Base-by-base conservation (phyloP, 1,140 invertebrate genomes). In the Neuroterus valhalla region DNA sequence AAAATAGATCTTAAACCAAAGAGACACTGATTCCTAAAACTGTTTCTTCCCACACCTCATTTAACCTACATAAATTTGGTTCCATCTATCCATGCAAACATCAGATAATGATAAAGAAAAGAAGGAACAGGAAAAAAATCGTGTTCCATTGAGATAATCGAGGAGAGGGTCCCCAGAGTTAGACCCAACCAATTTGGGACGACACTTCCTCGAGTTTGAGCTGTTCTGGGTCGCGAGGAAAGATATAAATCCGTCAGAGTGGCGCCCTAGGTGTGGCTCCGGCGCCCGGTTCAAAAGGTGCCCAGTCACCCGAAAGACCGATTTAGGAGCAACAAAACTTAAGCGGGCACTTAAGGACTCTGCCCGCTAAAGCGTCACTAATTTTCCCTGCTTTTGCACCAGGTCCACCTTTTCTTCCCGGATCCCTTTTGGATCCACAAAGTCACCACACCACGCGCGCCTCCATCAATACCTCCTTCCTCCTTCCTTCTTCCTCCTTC, bases 221-320 rank as follows among this genome's bases (percentile, higher is more conserved):
- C 72, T 76, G 71, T 72, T 68, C 43, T 67, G 17, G 62, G 68
- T 50, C 19, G 70, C 70, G 72, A 77, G 48, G 46, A 44, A 55
- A 71, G 75, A 80, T 77, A 77, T 69, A 62, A 66, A n/a, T 76
- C 75, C 82, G 84, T 81, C 86, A 76, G 19, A 72, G 81, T 81
- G 85, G 85, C 86, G 86, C 86, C 85, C 85, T 76, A 83, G 86
- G 85, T 85, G 85, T 86, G 82, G 82, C 76, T 26, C 19, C 77
- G 85, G 83, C 84, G 84, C 81, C 76, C 68, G 14, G 66, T 68
- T 79, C 80, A 81, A 78, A 81, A 82, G 68, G 66, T 75, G 78
- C 75, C 71, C 42, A 81, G 81, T 82, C 82, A 81, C 71, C 55
- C 26, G 68, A 73, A 74, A 66, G 31, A 68, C 50, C 31, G 71